A percentile compares a stretch with the other conserved stretches of the same genome.
These are phyloP conservation scores for Thaumatotibia leucotreta DNA, from an alignment of 1,140 invertebrate species.

Conservation along the genomic window DNA sequence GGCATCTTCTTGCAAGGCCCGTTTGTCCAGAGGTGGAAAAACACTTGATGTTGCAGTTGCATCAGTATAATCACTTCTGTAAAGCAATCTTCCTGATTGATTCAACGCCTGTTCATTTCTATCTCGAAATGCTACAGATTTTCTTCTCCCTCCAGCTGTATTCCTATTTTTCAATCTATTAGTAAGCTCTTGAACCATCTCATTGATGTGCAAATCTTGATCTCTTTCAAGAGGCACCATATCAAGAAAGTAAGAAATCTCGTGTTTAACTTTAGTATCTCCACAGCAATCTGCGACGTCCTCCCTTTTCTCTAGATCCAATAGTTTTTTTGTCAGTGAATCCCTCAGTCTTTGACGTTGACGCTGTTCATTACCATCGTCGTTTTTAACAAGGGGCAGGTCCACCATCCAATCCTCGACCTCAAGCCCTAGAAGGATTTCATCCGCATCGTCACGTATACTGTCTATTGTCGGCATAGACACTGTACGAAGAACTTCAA, in stretches of 20 bases:
- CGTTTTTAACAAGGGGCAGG: constrained; percentile 31
- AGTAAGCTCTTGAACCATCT: constrained; percentile 40
- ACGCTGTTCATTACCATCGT: constrained; percentile 25
- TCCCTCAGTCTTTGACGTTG: constrained; percentile 34
- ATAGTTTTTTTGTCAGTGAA: constrained; percentile 38
- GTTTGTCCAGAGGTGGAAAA: background rate
- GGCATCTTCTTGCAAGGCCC: background rate
- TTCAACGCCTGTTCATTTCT: constrained; percentile 19
- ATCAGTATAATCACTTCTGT: background rate
- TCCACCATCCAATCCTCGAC: constrained; percentile 52
- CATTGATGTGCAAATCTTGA: constrained; percentile 32
- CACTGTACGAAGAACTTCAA: constrained; percentile 41
- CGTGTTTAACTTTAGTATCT: constrained; percentile 29
- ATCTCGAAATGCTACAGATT: constrained; percentile 29
- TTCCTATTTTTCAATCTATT: constrained; percentile 40
- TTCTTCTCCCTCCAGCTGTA: constrained; percentile 18
- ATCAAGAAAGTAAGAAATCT: constrained; percentile 34
- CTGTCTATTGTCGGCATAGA: constrained; percentile 34
- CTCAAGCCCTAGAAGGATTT: constrained; percentile 42
- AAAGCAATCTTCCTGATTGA: background rate
- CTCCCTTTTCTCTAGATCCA: constrained; percentile 29
- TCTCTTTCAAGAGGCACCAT: constrained; percentile 29
- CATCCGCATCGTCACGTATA: constrained; percentile 44
- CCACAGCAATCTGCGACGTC: constrained; percentile 15
- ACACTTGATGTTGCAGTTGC: background rate